A percentile compares a stretch with the other conserved stretches of the same genome.
phyloP scores from a whole-genome alignment of 1,140 invertebrate genomes.

The Vanessa tameamea region DNA sequence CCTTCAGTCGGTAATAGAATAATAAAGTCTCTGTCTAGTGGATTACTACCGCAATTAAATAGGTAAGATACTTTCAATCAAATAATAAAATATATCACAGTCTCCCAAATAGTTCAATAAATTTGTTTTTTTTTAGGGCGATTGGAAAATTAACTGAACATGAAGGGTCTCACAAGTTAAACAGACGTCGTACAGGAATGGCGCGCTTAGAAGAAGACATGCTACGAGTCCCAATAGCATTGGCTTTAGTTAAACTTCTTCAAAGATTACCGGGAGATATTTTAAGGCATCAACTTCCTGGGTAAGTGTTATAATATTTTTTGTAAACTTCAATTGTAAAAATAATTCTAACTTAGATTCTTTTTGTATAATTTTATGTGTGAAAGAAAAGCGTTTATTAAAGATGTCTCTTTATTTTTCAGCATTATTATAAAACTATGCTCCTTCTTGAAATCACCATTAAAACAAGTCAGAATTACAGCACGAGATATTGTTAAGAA shows the following conservation, averaged over 20 bases:
- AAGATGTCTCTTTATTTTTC: constrained; percentile 2
- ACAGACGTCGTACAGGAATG: constrained; percentile 83
- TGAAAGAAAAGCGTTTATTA: not conserved
- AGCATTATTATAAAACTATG: constrained; percentile 95
- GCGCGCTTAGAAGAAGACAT: constrained; percentile 94
- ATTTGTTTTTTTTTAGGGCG: constrained; percentile 61
- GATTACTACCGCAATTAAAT: constrained; percentile 80
- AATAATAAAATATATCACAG: not conserved
- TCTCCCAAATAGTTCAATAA: not conserved
- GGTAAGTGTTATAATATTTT: constrained; percentile 80
- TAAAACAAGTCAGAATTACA: constrained; percentile 92
- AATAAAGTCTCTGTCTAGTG: constrained; percentile 83
- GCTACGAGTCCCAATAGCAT: constrained; percentile 92
- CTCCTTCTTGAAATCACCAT: constrained; percentile 92
- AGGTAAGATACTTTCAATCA: constrained; percentile 55
- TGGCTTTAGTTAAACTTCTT: constrained; percentile 95
- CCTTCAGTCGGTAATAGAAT: constrained; percentile 88
- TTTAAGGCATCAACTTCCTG: constrained; percentile 88
- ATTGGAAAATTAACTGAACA: constrained; percentile 88
- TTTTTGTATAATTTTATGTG: not conserved
- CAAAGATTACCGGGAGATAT: constrained; percentile 91
- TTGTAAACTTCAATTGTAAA: not conserved
- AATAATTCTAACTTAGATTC: not conserved
- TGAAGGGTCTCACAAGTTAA: constrained; percentile 91
- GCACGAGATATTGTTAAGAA: constrained; percentile 94